Conservation (phyloP, 2,797 vertebrate genomes). For the Champsocephalus esox region DNA sequence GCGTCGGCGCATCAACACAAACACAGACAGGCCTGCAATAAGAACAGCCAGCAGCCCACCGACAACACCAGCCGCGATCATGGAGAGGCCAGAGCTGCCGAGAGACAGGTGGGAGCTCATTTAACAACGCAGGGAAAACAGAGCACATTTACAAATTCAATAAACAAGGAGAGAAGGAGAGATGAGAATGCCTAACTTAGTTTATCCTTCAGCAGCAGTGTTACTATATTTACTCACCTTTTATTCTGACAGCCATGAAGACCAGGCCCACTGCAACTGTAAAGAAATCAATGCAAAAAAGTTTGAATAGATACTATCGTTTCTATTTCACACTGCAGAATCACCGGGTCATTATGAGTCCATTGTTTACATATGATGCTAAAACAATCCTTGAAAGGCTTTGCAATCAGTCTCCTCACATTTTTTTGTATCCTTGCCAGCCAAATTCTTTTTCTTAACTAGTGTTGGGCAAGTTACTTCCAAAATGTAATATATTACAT, state of each 20-base stretch:
- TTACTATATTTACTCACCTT: constrained; percentile 78
- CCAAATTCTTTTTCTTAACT: background rate
- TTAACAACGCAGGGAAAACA: constrained; percentile 28
- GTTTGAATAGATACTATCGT: background rate
- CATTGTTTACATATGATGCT: constrained; percentile 5
- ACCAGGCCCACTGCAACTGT: constrained; percentile 90
- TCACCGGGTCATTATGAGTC: background rate
- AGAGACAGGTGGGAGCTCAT: constrained; percentile 35
- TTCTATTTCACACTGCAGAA: constrained; percentile 2
- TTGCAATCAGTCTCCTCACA: constrained; percentile 13
- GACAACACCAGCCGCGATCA: constrained; percentile 91
- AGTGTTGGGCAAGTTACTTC: no score
- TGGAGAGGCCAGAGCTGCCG: constrained; percentile 83
- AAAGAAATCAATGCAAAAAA: constrained; percentile 51
- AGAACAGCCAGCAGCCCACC: constrained; percentile 90
- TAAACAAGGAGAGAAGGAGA: constrained; percentile 9
- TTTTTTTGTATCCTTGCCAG: background rate
- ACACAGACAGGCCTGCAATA: constrained; percentile 86
- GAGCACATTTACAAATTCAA: constrained; percentile 15
- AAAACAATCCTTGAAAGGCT: constrained; percentile 4
- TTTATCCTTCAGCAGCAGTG: background rate
- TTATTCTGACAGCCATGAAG: constrained; percentile 85
- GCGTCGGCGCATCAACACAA: constrained; percentile 90
- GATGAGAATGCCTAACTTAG: background rate
- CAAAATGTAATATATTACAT: no score